Evolutionary conservation across 2,888 invertebrate species (phyloP).

Genomic region (Chorisops tibialis): DNA sequence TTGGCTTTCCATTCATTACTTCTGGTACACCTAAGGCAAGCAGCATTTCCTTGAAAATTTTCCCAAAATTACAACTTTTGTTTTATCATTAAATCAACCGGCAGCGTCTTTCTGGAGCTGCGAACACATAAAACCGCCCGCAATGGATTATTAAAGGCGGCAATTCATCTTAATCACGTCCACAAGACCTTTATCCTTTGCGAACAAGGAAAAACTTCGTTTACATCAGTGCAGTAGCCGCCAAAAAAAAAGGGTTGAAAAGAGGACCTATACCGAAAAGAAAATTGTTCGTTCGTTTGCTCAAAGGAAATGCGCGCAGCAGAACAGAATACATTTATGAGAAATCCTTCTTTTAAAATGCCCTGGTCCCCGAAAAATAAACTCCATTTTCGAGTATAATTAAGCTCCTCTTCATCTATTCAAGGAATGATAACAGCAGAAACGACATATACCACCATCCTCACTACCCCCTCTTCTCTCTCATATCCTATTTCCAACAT

Average conservation of each 20-base stretch:
- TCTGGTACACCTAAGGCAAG: no score
- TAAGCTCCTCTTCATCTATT: slow-evolving; percentile 4
- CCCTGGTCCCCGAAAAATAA: slow-evolving; percentile 4
- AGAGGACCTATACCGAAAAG: background rate
- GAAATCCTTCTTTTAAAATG: slow-evolving; percentile 6
- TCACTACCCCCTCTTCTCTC: no score
- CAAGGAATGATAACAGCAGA: background rate
- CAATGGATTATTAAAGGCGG: slow-evolving; percentile 21
- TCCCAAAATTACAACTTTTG: slow-evolving; percentile 16
- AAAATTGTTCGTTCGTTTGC: slow-evolving; percentile 1
- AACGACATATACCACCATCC: no score
- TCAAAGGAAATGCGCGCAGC: background rate
- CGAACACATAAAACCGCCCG: background rate
- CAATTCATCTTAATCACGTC: slow-evolving; percentile 23
- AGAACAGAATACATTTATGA: slow-evolving; percentile 5
- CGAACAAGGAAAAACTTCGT: background rate
- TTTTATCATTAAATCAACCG: slow-evolving; percentile 16
- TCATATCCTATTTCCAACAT: no score
- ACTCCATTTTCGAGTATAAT: slow-evolving; percentile 18
- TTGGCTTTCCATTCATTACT: no score
- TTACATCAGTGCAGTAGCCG: background rate
- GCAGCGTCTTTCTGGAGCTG: background rate
- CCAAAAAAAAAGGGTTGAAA: background rate
- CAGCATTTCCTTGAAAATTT: slow-evolving; percentile 1
- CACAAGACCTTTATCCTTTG: background rate